Base-by-base conservation (phyloP, 2,888 invertebrate species). In the Odontocerum albicorne region DNA sequence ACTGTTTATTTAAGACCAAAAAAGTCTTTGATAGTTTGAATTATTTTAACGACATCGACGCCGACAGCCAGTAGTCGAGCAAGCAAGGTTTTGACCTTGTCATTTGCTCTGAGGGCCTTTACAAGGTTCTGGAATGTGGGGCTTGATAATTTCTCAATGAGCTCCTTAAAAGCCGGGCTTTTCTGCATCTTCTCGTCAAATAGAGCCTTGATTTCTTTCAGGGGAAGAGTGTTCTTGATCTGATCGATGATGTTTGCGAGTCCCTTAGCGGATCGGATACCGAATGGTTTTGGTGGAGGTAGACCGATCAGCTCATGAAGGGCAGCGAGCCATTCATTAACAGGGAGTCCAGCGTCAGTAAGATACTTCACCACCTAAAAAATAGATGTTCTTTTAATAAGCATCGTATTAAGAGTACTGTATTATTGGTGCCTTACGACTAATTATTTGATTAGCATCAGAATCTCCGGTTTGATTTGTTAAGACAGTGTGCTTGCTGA, bases 151-250 rank as follows among this genome's bases (percentile, higher is more conserved):
- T 50, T 45, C 2, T 49, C 50, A 12, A 50, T 16, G 15, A 55
- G 12, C 17, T 50, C 40, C 39, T 43, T 44, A 40, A 55, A 55
- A 3, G 44, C 50, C 2, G 55, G 50, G 12, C 55, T 55, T 13
- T 16, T 50, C 16, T 31, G 13, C 4, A 55, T 33, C 27, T 55
- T 55, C 8, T 40, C 19, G 17, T 21, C 6, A 16, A 46, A 55
- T 20, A 55, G 27, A 15, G 45, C 55, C 13, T 39, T 40, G 46
- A 55, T 50, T n/a, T 45, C 35, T 15, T 39, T 40, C 2, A 16
- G 31, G 4, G 50, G 50, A n/a, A 55, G 49, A 16, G 35, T 40
- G 12, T 39, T 50, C 15, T 20, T 50, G 55, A 55, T 49, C 35
- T 55, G 22, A 7, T 50, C 33, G 32, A 50, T 40, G 31, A 55